phyloP scores from a whole-genome alignment of 2,888 invertebrate species.

The Protodeltote pygarga region DNA sequence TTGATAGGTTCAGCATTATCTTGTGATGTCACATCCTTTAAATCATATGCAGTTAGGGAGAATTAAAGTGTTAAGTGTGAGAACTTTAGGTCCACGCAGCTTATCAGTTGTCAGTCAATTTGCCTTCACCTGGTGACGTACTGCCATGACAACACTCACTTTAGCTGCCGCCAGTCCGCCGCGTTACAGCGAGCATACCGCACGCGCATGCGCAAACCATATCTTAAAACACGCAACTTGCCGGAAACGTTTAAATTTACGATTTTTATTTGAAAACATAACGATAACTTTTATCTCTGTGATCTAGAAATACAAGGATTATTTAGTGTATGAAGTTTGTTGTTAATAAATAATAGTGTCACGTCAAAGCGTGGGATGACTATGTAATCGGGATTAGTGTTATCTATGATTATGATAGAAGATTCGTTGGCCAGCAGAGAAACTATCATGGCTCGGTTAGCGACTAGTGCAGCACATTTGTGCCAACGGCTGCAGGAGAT shows the following conservation, averaged over 20 bases:
- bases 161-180: constrained; percentile 41
- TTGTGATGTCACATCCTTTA: constrained; percentile 5
- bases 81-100: constrained; percentile 12
- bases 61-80: constrained; percentile 37
- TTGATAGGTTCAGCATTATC: constrained; percentile 5
- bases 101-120: constrained; percentile 51
- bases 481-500: constrained; percentile 80
- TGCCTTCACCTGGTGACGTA: constrained; percentile 40
- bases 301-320: constrained; percentile 1
- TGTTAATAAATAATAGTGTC: constrained; percentile 29
- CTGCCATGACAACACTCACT: constrained; percentile 13
- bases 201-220: constrained; percentile 39
- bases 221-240: constrained; percentile 1
- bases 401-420: constrained; percentile 42
- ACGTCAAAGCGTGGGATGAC: constrained; percentile 44
- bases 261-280: constrained; percentile 4
- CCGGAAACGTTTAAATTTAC: background rate
- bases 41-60: constrained; percentile 27
- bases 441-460: constrained; percentile 73
- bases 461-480: constrained; percentile 75
- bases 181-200: constrained; percentile 34
- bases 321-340: constrained; percentile 30
- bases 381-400: constrained; percentile 50
- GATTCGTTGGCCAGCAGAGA: too few relatives aligned
- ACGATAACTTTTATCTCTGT: constrained; percentile 19